Percentiles rank a stretch among this genome's conserved stretches.
Conservation (phyloP, 2,888 invertebrate genomes). For the Agrochola lychnidis region DNA sequence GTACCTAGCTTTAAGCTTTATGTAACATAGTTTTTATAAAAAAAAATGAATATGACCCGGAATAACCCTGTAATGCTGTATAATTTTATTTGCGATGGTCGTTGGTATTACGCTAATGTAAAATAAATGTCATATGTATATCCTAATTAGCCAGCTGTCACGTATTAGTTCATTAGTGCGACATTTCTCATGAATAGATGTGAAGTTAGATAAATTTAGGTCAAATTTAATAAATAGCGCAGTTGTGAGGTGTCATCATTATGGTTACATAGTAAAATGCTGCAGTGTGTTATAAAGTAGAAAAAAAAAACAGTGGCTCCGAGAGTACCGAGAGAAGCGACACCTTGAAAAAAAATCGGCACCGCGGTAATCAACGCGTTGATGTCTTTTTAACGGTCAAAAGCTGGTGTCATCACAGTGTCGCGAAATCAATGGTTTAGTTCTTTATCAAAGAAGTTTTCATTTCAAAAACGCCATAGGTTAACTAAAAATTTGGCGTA, state of each 20-base stretch:
- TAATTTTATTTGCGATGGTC: not conserved
- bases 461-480: not conserved
- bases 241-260: not conserved
- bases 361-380: no score
- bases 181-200: not conserved
- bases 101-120: not conserved
- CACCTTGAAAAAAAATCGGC: no score
- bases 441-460: no score
- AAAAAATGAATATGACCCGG: not conserved
- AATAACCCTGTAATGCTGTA: not conserved
- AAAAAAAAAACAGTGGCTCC: not conserved
- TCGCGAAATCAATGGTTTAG: no score
- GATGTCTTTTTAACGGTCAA: no score
- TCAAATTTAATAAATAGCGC: not conserved
- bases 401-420: no score
- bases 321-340: no score
- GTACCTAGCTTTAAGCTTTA: no score
- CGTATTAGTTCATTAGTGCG: not conserved
- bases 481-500: not conserved
- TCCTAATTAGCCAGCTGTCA: constrained; percentile 11
- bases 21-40: no score
- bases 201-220: not conserved
- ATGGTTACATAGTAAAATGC: no score
- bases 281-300: not conserved
- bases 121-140: constrained; percentile 1